Conservation (phyloP, 2,888 invertebrate genomes). For the Xestia rhomboidea region DNA sequence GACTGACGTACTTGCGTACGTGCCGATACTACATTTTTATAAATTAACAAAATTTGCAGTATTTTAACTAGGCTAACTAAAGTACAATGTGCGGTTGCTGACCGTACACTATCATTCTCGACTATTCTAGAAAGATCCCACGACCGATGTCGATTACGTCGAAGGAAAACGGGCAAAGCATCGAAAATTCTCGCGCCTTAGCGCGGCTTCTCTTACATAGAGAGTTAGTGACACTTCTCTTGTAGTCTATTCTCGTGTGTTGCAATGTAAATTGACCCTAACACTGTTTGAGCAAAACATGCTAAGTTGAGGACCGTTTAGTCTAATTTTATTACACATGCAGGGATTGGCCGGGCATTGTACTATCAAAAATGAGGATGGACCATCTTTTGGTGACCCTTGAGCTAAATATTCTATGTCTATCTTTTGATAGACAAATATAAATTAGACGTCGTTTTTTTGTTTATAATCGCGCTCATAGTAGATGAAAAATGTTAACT, state of each 20-base stretch:
- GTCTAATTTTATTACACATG: conserved; percentile 37
- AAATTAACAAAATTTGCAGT: no score
- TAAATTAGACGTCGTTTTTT: no score
- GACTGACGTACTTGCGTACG: no score
- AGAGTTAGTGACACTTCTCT: neutral
- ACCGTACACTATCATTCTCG: no score
- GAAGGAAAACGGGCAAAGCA: neutral
- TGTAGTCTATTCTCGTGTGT: neutral
- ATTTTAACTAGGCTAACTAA: no score
- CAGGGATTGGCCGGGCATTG: conserved; percentile 23
- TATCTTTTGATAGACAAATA: no score
- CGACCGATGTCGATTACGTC: no score
- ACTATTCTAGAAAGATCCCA: neutral
- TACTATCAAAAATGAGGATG: conserved; percentile 9
- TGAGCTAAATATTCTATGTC: neutral
- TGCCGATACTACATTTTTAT: no score
- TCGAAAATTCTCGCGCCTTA: neutral
- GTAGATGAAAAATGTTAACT: neutral
- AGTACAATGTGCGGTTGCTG: no score
- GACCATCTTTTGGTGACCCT: conserved; percentile 11
- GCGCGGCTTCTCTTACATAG: no score
- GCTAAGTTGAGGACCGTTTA: conserved; percentile 27
- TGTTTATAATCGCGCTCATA: no score
- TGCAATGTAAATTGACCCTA: neutral
- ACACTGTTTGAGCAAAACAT: conserved; percentile 35